phyloP scores from a whole-genome alignment of 2,113 vertebrate genomes.

The Archilochus colubris region DNA sequence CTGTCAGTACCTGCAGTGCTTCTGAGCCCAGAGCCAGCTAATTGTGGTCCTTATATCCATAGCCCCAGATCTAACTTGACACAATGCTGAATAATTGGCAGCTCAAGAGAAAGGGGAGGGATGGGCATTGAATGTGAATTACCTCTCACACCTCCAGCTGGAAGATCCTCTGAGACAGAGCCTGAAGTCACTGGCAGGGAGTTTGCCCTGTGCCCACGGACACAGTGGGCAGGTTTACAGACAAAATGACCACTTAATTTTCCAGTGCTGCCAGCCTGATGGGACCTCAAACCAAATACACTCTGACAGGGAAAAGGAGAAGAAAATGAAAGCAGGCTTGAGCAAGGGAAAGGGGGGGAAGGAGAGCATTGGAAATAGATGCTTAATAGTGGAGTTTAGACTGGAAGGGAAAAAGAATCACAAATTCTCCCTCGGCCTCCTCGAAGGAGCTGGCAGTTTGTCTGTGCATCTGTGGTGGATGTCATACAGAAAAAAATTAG shows the following conservation, averaged over 20 bases:
- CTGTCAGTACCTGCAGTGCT: slow-evolving; percentile 8
- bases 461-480: neutral
- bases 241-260: slow-evolving; percentile 45
- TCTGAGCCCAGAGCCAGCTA: slow-evolving; percentile 7
- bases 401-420: neutral
- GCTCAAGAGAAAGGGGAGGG: slow-evolving; percentile 31
- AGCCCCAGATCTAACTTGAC: slow-evolving; percentile 47
- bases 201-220: neutral
- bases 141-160: slow-evolving; percentile 16
- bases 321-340: neutral
- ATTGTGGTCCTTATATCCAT: slow-evolving; percentile 35
- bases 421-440: neutral
- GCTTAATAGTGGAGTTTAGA: neutral
- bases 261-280: slow-evolving; percentile 9
- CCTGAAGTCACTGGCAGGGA: slow-evolving; percentile 19
- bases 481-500: neutral
- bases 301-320: neutral
- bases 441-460: neutral
- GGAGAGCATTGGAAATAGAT: neutral
- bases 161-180: neutral
- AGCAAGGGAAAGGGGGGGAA: neutral
- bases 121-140: slow-evolving; percentile 43
- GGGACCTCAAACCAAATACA: neutral
- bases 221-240: slow-evolving; percentile 7
- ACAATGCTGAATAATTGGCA: slow-evolving; percentile 52